Base-by-base conservation (phyloP, 2,888 invertebrate genomes). In the Apocheima hispidaria region DNA sequence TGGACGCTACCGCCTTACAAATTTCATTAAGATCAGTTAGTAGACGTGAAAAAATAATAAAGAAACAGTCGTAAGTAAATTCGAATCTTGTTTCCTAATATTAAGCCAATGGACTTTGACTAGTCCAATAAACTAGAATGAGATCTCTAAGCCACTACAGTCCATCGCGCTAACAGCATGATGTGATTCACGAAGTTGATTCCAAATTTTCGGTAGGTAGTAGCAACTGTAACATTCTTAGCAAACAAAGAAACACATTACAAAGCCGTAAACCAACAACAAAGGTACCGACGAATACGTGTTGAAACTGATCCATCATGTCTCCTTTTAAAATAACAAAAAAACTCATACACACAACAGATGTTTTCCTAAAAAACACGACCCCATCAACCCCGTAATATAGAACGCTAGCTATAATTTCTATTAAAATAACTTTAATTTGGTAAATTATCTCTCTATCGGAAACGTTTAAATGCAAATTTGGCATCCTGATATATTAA, bases 221-320 rank as follows among this genome's bases (percentile, higher is more conserved):
- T 81, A 84, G 84, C 67, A 58, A 84, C 86, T 82, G 86, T 85
- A 86, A 84, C 83, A 84, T 86, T 87, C 84, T 83, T 86, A 88
- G 88, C 91, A 92, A 91, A 92, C 90, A 92, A 90, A 88, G 89
- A 90, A 90, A 90, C 88, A 89, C 91, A 91, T 92, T 91, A 92
- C 92, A 85, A 87, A 88, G 86, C 90, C 86, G 87, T 92, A 92
- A 92, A 92, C 83, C 84, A 77, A 79, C 87, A 88, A 90, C 92
- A 92, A 92, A 92, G 90, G 84, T 76, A 82, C 92, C 92, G 92
- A 87, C 90, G 84, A 83, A 82, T 90, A 88, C 82, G 90, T 87
- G 92, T 92, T 92, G 92, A 92, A 92, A 92, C 92, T 92, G 91
- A 92, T 92, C 92, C 90, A 92, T 92, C 92, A 92, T 90, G 90